Evolutionary conservation across 2,113 vertebrate genomes (phyloP).

Genomic region (Laticauda colubrina): DNA sequence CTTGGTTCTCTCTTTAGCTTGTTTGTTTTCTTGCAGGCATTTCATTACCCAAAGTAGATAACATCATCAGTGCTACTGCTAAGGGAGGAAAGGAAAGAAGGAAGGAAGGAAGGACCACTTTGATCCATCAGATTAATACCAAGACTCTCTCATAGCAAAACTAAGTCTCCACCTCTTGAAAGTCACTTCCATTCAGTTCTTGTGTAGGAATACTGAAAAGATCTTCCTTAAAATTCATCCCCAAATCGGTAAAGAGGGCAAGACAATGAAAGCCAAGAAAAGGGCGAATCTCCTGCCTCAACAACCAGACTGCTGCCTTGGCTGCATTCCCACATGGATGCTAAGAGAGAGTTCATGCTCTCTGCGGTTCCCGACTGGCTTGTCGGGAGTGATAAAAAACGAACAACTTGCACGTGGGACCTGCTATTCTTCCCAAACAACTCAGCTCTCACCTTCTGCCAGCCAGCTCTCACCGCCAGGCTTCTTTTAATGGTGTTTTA

Average conservation of each 20-base stretch:
- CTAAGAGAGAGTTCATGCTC: not conserved
- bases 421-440: not conserved
- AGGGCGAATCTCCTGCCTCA: not conserved
- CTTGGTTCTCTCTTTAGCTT: too few species aligned
- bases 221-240: not conserved
- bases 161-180: not conserved
- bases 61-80: too few species aligned
- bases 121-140: rapidly evolving
- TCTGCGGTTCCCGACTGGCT: not conserved
- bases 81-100: too few species aligned
- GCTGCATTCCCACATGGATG: not conserved
- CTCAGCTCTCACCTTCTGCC: not conserved
- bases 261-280: not conserved
- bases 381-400: not conserved
- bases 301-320: not conserved
- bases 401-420: not conserved
- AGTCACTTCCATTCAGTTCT: too few species aligned
- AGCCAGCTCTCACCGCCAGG: not conserved
- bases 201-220: not conserved
- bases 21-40: too few species aligned
- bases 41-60: too few species aligned
- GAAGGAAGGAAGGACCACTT: not conserved
- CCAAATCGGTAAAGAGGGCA: not conserved
- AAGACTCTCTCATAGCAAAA: not conserved
- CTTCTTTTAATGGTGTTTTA: not conserved